These are phyloP conservation scores for Pegea sp. DNA, from an alignment of 23 tunicate genomes.

Conservation along the genomic window DNA sequence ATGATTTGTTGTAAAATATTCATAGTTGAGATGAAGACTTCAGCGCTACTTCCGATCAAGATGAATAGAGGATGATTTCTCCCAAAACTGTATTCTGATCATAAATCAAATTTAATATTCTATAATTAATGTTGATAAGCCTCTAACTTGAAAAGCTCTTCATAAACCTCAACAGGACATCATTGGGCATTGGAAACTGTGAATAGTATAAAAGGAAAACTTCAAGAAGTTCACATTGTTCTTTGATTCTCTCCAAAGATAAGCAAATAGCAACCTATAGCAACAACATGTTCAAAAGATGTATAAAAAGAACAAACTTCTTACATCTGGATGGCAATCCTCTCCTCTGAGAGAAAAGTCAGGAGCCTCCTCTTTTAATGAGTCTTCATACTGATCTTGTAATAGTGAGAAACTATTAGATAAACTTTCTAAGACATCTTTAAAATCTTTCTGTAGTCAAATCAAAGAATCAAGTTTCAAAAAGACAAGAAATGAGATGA, in stretches of 20 bases:
- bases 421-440: no score
- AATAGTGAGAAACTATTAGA: no score
- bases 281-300: not conserved
- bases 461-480: no score
- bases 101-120: constrained; percentile 3
- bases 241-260: constrained; percentile 42
- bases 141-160: constrained; percentile 1
- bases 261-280: constrained; percentile 29
- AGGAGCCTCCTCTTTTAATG: not conserved
- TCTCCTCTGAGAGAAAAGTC: constrained; percentile 7
- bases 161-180: constrained; percentile 7
- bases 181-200: constrained; percentile 42
- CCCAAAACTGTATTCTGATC: constrained; percentile 51
- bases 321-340: constrained; percentile 16
- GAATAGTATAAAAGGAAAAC: constrained; percentile 37
- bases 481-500: no score
- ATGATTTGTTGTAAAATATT: constrained; percentile 42
- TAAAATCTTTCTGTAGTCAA: no score
- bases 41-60: constrained; percentile 11
- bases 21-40: constrained; percentile 17
- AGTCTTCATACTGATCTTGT: constrained; percentile 18
- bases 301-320: not conserved
- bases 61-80: constrained; percentile 24
- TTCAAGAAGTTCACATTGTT: constrained; percentile 65
- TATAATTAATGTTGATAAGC: not conserved